Evolutionary conservation across 2,113 vertebrate species (phyloP).

Genomic region (Acinonyx jubatus): DNA sequence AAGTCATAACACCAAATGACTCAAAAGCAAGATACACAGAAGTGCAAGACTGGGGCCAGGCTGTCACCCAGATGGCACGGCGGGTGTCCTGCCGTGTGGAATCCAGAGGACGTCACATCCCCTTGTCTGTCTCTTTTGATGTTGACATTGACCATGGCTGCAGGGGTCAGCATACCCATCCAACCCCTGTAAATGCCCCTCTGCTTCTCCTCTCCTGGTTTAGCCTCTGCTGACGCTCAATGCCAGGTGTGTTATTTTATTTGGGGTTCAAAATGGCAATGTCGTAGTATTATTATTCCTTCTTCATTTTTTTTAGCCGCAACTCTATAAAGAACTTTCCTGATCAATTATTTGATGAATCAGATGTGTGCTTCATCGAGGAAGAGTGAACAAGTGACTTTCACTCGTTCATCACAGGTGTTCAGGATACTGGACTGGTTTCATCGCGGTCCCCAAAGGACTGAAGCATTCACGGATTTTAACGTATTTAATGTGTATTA

Average conservation of each 20-base stretch:
- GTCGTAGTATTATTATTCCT: too few species aligned
- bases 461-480: background rate
- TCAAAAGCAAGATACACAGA: background rate
- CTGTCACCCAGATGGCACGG: fast-evolving
- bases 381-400: background rate
- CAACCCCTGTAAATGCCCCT: fast-evolving
- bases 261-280: too few species aligned
- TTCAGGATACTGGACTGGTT: background rate
- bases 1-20: background rate
- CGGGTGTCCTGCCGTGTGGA: fast-evolving
- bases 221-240: background rate
- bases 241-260: background rate
- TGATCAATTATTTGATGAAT: background rate
- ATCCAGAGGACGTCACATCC: fast-evolving
- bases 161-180: fast-evolving
- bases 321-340: background rate
- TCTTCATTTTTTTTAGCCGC: background rate
- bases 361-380: background rate
- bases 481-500: background rate
- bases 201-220: background rate
- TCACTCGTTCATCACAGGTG: background rate
- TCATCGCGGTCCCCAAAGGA: background rate
- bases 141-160: fast-evolving
- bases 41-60: fast-evolving
- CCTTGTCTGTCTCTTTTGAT: fast-evolving